Evolutionary conservation across 2,888 invertebrate species (phyloP).

Genomic region (Trachelus stipa): DNA sequence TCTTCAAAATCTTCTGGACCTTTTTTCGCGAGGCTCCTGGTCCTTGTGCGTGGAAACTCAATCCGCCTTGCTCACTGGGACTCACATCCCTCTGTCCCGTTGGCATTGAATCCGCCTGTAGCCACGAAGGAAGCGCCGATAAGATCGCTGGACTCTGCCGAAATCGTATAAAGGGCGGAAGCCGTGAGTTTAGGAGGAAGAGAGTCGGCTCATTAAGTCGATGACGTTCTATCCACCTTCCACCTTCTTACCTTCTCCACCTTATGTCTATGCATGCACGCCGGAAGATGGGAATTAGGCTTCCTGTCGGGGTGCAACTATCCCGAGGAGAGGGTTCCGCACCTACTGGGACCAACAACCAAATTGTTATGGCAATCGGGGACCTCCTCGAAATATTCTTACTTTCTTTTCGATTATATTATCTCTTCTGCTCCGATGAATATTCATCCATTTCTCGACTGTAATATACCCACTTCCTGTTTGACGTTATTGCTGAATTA

Average conservation of each 20-base stretch:
- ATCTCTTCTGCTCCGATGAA: too few species aligned
- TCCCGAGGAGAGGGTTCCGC: constrained; percentile 30
- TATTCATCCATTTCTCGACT: too few species aligned
- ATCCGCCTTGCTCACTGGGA: constrained; percentile 4
- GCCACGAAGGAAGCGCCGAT: constrained; percentile 42
- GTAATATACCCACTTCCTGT: too few species aligned
- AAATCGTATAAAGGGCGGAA: constrained; percentile 7
- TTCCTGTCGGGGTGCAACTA: constrained; percentile 49
- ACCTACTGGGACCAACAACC: too few species aligned
- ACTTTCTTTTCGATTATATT: too few species aligned
- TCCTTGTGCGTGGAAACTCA: too few species aligned
- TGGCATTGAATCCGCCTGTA: neutral
- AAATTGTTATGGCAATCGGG: too few species aligned
- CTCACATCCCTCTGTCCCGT: neutral
- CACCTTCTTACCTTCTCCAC: neutral
- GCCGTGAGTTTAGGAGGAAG: constrained; percentile 19
- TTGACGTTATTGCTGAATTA: too few species aligned
- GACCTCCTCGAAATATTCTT: too few species aligned
- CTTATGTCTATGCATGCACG: constrained; percentile 13
- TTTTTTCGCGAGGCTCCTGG: constrained; percentile 8
- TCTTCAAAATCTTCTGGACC: constrained; percentile 27
- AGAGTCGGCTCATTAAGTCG: constrained; percentile 2
- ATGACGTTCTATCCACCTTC: too few species aligned
- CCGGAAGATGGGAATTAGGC: constrained; percentile 53
- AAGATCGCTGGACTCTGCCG: constrained; percentile 44